Percentiles rank a stretch among this genome's conserved stretches.
Evolutionary conservation across 2,888 invertebrate species (phyloP).

Genomic region (Drosophila siamana): DNA sequence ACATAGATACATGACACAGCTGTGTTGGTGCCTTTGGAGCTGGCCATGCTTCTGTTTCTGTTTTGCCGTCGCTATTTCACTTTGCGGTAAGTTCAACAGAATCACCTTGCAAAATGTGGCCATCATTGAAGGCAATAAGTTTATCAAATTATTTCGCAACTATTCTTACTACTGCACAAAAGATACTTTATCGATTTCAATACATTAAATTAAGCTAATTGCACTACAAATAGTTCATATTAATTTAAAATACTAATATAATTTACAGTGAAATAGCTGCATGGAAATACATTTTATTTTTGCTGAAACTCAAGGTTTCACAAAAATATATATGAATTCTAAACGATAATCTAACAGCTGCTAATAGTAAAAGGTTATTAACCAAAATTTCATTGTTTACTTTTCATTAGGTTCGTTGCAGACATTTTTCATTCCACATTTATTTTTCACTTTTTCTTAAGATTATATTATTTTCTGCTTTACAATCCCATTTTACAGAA

Average conservation of each 20-base stretch:
- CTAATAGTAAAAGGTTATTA: not conserved
- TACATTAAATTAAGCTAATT: no score
- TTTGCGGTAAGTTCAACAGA: slow-evolving; percentile 29
- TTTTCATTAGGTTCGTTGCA: rapidly evolving
- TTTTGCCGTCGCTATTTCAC: slow-evolving; percentile 64
- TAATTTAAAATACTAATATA: no score
- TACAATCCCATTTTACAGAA: no score
- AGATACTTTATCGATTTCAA: no score
- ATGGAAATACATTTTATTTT: no score
- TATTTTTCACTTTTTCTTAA: not conserved
- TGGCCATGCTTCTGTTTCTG: slow-evolving; percentile 39
- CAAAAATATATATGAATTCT: no score
- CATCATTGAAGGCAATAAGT: not conserved
- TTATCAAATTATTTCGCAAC: not conserved
- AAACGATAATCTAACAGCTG: no score
- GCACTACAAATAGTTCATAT: no score
- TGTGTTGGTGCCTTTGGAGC: slow-evolving; percentile 39
- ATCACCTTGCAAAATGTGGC: not conserved
- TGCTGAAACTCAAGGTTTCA: no score
- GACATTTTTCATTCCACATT: rapidly evolving
- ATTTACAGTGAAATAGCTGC: no score
- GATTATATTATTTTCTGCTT: no score
- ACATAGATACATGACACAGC: slow-evolving; percentile 42
- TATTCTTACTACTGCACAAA: not conserved
- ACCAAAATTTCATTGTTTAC: not conserved